A percentile compares a stretch with the other conserved stretches of the same genome.
These are phyloP conservation scores for Criorhina ranunculi DNA, from an alignment of 2,888 invertebrate species.

Conservation along the genomic window DNA sequence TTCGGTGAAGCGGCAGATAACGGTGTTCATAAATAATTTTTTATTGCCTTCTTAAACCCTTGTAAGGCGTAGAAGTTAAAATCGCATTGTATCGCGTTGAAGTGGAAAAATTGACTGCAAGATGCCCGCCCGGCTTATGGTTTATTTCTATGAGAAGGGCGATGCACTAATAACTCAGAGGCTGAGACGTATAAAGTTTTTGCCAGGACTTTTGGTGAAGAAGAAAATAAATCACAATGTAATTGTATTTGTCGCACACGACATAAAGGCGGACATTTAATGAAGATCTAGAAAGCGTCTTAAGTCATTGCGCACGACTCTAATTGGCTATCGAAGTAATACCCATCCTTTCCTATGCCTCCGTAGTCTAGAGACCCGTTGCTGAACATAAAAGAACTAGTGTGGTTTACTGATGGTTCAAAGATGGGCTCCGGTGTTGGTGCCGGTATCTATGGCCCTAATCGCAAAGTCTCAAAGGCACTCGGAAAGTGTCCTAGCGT, in stretches of 20 bases:
- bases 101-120: conserved; percentile 72
- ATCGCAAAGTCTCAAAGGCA: too few species aligned
- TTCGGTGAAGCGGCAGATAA: conserved; percentile 63
- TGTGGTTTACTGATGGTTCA: too few species aligned
- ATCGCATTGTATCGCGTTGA: conserved; percentile 70
- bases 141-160: conserved; percentile 43
- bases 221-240: conserved; percentile 42
- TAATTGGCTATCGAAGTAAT: too few species aligned
- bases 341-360: too few species aligned
- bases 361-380: too few species aligned
- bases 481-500: too few species aligned
- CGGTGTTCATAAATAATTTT: conserved; percentile 74
- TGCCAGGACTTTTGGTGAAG: conserved; percentile 34
- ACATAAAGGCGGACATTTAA: neutral
- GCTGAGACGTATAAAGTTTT: conserved; percentile 11
- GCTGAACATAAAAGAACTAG: too few species aligned
- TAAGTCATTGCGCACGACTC: too few species aligned
- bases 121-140: conserved; percentile 11
- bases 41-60: conserved; percentile 63
- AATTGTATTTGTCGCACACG: conserved; percentile 19
- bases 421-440: too few species aligned
- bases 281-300: too few species aligned
- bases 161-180: conserved; percentile 57
- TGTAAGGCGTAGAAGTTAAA: conserved; percentile 54
- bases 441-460: too few species aligned